phyloP scores from a whole-genome alignment of 2,113 vertebrate species.

The Dermatemys mawii region DNA sequence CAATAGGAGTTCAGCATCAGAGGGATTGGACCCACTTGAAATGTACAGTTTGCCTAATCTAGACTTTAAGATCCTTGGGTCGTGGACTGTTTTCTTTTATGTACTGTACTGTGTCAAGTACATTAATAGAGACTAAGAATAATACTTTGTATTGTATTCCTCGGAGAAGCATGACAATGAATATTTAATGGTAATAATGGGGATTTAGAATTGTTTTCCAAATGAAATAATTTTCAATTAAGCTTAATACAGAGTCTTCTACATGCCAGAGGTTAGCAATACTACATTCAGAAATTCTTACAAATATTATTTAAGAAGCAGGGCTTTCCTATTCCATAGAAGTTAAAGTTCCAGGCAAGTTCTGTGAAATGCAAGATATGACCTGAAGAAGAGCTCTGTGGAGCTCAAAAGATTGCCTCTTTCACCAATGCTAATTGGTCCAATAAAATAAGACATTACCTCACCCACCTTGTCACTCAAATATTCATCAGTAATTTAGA shows the following conservation, averaged over 20 bases:
- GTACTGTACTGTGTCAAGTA: neutral
- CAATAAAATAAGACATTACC: neutral
- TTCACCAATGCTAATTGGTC: neutral
- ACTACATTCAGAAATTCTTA: neutral
- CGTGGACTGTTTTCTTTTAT: neutral
- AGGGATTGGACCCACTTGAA: neutral
- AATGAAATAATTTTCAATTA: neutral
- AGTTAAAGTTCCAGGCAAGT: neutral
- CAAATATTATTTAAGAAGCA: neutral
- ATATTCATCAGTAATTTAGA: neutral
- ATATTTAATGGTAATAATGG: too few relatives aligned
- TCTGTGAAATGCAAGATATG: neutral
- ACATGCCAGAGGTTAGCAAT: neutral
- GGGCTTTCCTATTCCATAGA: neutral
- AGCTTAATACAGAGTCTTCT: neutral
- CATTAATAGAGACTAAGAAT: neutral
- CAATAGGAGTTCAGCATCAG: neutral
- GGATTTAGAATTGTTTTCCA: neutral
- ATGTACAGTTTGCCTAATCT: neutral
- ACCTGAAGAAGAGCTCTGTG: neutral
- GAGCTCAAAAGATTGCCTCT: neutral
- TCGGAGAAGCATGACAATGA: neutral
- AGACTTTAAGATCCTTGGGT: neutral
- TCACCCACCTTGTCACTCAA: neutral
- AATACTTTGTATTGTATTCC: neutral